Conservation (phyloP, 2,888 invertebrate genomes). For the Eumacrocentrus americanus region DNA sequence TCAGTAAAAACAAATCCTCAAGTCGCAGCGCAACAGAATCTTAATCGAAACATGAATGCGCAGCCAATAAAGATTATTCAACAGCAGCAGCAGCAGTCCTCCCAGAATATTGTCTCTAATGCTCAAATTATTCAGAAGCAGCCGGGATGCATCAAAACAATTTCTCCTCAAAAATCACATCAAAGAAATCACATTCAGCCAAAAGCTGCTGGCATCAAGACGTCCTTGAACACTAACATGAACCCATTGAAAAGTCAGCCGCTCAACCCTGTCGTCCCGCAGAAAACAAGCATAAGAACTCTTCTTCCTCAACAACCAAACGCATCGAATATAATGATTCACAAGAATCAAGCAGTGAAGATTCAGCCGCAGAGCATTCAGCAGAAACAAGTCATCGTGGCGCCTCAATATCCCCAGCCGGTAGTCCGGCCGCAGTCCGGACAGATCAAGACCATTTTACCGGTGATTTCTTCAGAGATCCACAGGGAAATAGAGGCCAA, state of each 20-base stretch:
- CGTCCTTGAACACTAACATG: constrained; percentile 51
- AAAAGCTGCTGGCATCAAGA: constrained; percentile 62
- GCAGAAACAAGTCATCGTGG: constrained; percentile 49
- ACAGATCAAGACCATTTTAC: constrained; percentile 52
- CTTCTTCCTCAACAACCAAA: constrained; percentile 42
- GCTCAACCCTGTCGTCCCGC: constrained; percentile 28
- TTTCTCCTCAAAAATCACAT: constrained; percentile 51
- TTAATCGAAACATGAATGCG: constrained; percentile 20
- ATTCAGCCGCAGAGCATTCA: constrained; percentile 49
- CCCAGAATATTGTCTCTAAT: constrained; percentile 21
- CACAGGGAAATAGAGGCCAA: constrained; percentile 49
- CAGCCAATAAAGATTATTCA: constrained; percentile 68
- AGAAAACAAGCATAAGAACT: constrained; percentile 48
- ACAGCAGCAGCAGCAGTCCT: constrained; percentile 36
- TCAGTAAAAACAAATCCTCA: constrained; percentile 45
- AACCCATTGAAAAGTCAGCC: constrained; percentile 43
- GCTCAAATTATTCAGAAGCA: constrained; percentile 52
- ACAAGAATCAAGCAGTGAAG: constrained; percentile 50
- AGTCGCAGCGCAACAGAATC: constrained; percentile 2
- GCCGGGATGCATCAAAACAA: constrained; percentile 56
- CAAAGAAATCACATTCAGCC: constrained; percentile 64
- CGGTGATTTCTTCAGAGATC: constrained; percentile 41
- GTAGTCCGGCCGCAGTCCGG: constrained; percentile 42
- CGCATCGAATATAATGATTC: constrained; percentile 39
- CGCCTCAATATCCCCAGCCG: constrained; percentile 45